Conservation (phyloP, 2,888 invertebrate species). For the Lathronympha strigana region DNA sequence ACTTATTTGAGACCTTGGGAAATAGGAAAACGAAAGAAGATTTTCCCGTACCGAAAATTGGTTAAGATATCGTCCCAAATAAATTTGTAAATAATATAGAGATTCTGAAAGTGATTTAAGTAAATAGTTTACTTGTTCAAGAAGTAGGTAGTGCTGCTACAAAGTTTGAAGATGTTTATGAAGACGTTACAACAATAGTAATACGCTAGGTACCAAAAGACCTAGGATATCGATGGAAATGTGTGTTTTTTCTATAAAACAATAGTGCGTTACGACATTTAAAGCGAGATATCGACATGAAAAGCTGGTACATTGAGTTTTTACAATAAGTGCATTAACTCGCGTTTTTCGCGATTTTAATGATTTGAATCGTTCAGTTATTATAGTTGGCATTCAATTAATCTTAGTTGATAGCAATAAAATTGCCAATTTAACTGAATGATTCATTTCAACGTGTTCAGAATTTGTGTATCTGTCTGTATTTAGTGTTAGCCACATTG, state of each 20-base stretch:
- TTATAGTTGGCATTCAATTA: background rate
- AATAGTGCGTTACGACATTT: slow-evolving; percentile 57
- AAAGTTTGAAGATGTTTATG: slow-evolving; percentile 18
- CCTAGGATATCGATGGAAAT: slow-evolving; percentile 27
- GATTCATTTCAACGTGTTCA: slow-evolving; percentile 34
- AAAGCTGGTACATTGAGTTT: slow-evolving; percentile 50
- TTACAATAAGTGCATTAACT: slow-evolving; percentile 42
- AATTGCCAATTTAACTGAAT: background rate
- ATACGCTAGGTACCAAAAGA: slow-evolving; percentile 24
- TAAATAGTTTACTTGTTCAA: slow-evolving; percentile 27
- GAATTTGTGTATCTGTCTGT: slow-evolving; percentile 50
- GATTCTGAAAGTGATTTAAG: slow-evolving; percentile 4
- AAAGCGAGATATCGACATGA: slow-evolving; percentile 54
- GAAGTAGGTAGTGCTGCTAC: slow-evolving; percentile 34
- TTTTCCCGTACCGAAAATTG: background rate
- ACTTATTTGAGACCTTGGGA: slow-evolving; percentile 2
- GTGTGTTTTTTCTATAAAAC: slow-evolving; percentile 39
- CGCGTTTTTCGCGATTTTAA: slow-evolving; percentile 50
- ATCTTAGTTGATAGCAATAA: background rate
- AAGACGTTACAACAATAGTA: slow-evolving; percentile 20
- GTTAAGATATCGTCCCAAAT: background rate
- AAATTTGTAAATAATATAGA: background rate
- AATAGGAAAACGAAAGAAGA: background rate
- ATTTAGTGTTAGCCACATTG: slow-evolving; percentile 70
- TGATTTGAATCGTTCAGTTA: slow-evolving; percentile 33